Conservation (phyloP, 2,113 vertebrate species). For the Rhabdornis inornatus region DNA sequence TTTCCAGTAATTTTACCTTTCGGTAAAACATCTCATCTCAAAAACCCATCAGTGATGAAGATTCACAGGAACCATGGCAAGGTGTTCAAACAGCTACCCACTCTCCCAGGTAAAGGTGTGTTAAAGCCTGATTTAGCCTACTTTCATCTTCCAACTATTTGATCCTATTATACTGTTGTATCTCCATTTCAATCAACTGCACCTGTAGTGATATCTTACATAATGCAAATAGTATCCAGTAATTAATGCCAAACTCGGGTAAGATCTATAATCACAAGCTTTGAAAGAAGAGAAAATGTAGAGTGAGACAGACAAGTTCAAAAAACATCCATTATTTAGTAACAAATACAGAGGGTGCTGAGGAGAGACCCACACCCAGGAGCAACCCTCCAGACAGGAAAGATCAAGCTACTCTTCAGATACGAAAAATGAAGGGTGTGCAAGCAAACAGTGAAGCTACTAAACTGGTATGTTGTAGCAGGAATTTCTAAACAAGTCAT, state of each 20-base stretch:
- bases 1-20: not conserved
- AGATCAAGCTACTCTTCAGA: not conserved
- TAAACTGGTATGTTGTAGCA: not conserved
- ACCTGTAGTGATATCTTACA: not conserved
- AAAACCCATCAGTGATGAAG: not conserved
- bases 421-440: not conserved
- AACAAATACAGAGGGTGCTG: not conserved
- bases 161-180: slow-evolving; percentile 1
- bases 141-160: slow-evolving; percentile 13
- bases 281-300: not conserved
- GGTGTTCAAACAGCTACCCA: not conserved
- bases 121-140: not conserved
- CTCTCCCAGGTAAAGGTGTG: not conserved
- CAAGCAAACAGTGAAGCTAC: not conserved
- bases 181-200: slow-evolving; percentile 1
- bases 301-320: not conserved
- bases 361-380: not conserved
- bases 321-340: not conserved
- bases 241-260: not conserved
- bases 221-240: not conserved
- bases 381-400: not conserved
- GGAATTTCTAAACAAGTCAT: not conserved
- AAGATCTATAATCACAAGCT: not conserved
- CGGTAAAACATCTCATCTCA: not conserved
- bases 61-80: not conserved